These are phyloP conservation scores for Vultur gryphus DNA, from an alignment of 2,797 vertebrate species.

Conservation along the genomic window DNA sequence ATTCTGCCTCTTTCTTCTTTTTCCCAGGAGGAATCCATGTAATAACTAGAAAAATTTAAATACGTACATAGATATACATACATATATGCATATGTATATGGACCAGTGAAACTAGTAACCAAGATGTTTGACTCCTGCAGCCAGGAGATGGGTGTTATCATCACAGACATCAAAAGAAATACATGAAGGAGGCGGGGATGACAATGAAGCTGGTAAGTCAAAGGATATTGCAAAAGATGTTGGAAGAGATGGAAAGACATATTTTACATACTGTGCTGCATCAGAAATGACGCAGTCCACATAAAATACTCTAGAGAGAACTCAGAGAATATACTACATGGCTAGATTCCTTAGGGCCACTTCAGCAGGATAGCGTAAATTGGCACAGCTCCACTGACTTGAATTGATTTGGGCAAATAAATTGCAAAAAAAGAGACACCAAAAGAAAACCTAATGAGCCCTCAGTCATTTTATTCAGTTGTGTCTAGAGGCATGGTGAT, in stretches of 20 bases:
- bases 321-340: neutral
- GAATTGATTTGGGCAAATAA: neutral
- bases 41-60: neutral
- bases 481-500: neutral
- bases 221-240: neutral
- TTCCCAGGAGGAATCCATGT: neutral
- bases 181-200: neutral
- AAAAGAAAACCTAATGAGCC: neutral
- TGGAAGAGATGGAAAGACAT: neutral
- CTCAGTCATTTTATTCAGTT: neutral
- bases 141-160: neutral
- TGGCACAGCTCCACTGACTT: neutral
- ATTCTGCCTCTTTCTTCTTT: neutral
- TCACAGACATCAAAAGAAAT: constrained; percentile 9
- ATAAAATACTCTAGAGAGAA: neutral
- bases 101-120: neutral
- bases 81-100: neutral
- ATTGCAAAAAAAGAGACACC: neutral
- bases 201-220: neutral
- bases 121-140: neutral
- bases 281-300: neutral
- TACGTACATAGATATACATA: neutral
- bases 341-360: neutral
- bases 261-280: neutral
- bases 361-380: neutral